phyloP scores from a whole-genome alignment of 2,797 vertebrate species.

The Strix occidentalis region DNA sequence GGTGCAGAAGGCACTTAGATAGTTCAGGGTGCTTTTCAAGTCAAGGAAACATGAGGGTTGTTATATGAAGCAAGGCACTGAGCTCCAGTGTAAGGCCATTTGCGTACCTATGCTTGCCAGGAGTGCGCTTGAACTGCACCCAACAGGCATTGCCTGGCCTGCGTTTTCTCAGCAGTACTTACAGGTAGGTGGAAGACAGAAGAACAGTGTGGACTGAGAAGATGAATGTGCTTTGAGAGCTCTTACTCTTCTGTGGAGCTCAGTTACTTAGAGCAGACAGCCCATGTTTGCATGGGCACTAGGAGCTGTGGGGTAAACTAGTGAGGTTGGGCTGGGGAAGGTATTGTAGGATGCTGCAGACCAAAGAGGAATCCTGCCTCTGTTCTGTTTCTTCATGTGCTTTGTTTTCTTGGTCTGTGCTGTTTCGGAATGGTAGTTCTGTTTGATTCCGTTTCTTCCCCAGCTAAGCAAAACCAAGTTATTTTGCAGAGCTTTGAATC shows the following conservation, averaged over 20 bases:
- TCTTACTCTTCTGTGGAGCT: background rate
- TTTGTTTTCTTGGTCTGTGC: background rate
- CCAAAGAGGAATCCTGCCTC: background rate
- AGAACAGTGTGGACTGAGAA: background rate
- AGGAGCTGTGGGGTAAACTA: background rate
- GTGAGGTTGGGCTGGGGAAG: background rate
- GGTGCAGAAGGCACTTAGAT: background rate
- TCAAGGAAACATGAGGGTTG: background rate
- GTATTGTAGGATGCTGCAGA: background rate
- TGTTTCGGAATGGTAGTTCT: background rate
- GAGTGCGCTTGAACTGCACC: background rate
- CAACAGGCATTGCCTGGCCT: background rate
- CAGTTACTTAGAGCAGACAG: background rate
- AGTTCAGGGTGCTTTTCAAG: background rate
- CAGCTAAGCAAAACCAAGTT: background rate
- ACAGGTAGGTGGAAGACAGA: background rate
- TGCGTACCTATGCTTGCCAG: fast-evolving
- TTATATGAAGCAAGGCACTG: background rate
- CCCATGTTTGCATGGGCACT: background rate
- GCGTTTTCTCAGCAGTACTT: background rate
- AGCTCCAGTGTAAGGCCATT: background rate
- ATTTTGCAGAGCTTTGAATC: background rate
- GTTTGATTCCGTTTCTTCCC: background rate
- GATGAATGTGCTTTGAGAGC: background rate
- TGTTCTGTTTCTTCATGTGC: background rate